Evolutionary conservation across 2,888 invertebrate species (phyloP).

Genomic region (Leptogaster cylindrica): DNA sequence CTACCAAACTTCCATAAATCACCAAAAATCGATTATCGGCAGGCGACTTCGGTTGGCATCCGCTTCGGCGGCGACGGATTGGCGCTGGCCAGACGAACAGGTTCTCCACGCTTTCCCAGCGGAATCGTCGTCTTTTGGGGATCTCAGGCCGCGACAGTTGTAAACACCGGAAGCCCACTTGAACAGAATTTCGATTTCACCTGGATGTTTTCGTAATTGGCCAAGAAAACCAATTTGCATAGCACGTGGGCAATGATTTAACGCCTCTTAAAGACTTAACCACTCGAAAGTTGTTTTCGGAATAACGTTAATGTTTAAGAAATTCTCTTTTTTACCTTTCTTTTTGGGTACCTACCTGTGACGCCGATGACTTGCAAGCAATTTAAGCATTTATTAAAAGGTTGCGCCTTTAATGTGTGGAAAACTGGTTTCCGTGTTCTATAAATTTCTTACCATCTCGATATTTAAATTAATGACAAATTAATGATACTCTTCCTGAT

Average conservation of each 20-base stretch:
- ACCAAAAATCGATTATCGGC: not conserved
- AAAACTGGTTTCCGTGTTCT: too few species aligned
- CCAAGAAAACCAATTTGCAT: not conserved
- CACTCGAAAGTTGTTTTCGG: not conserved
- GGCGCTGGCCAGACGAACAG: not conserved
- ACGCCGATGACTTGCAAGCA: too few species aligned
- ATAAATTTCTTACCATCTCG: too few species aligned
- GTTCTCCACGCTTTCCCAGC: not conserved
- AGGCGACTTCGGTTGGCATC: not conserved
- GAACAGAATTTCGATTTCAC: not conserved
- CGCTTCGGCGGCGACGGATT: not conserved
- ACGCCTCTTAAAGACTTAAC: not conserved
- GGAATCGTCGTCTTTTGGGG: too few species aligned
- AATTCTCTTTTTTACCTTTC: not conserved
- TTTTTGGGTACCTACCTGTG: too few species aligned
- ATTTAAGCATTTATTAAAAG: too few species aligned
- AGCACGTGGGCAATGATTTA: constrained; percentile 1
- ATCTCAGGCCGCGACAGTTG: too few species aligned
- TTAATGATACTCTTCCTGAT: too few species aligned
- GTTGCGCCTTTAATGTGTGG: too few species aligned
- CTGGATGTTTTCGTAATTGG: not conserved
- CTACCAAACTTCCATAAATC: not conserved
- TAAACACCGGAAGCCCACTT: not conserved
- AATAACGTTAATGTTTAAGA: not conserved
- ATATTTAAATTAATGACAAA: too few species aligned